Conservation (phyloP, 1,140 invertebrate genomes). For the Araneus ventricosus region DNA sequence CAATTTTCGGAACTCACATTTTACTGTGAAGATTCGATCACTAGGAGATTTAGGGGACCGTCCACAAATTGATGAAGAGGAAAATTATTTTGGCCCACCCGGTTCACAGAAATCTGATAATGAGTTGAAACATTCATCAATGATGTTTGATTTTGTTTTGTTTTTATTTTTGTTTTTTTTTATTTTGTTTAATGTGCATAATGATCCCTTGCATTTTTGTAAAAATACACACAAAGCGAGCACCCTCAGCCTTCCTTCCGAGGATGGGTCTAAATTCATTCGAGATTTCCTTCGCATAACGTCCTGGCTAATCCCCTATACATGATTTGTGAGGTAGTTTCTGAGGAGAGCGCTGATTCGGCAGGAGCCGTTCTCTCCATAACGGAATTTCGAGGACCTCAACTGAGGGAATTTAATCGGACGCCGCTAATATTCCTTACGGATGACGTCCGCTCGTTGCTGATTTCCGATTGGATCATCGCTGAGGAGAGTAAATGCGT, state of each 20-base stretch:
- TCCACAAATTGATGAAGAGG: too few species aligned
- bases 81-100: too few species aligned
- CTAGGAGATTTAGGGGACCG: too few species aligned
- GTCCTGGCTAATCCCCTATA: neutral
- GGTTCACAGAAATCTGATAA: too few species aligned
- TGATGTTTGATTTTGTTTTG: too few species aligned
- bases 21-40: too few species aligned
- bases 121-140: too few species aligned
- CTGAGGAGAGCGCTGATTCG: neutral
- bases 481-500: neutral
- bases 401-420: constrained; percentile 1
- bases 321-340: neutral
- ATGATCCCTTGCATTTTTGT: too few species aligned
- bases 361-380: neutral
- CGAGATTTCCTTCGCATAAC: constrained; percentile 36
- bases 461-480: constrained; percentile 31
- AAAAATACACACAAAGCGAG: neutral
- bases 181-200: too few species aligned
- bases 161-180: too few species aligned
- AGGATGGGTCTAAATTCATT: neutral
- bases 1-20: too few species aligned
- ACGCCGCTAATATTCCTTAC: constrained; percentile 21
- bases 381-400: neutral
- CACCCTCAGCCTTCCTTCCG: too few species aligned
- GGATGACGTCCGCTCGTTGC: neutral